Evolutionary conservation across 2,888 invertebrate genomes (phyloP).

Genomic region (Nomada goodeniana): DNA sequence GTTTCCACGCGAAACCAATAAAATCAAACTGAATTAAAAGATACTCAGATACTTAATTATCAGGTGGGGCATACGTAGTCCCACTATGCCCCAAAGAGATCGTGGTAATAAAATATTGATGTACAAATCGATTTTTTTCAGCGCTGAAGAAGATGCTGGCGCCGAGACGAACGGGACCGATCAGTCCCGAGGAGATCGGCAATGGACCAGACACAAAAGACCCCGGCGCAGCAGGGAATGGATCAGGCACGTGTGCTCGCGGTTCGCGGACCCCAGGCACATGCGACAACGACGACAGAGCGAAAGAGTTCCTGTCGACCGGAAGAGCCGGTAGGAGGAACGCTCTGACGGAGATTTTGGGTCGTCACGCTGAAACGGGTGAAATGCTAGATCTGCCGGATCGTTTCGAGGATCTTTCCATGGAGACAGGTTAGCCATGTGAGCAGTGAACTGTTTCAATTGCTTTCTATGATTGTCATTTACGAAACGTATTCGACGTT

Average conservation of each 20-base stretch:
- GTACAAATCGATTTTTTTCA: constrained; percentile 40
- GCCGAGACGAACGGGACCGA: constrained; percentile 74
- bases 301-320: constrained; percentile 92
- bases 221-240: constrained; percentile 64
- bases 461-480: background rate
- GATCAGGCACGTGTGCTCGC: constrained; percentile 66
- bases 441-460: constrained; percentile 2
- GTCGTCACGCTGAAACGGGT: constrained; percentile 89
- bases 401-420: constrained; percentile 89
- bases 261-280: constrained; percentile 71
- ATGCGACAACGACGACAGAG: constrained; percentile 85
- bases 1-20: too few species aligned
- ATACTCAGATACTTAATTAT: background rate
- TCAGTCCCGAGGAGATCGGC: constrained; percentile 58
- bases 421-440: constrained; percentile 84
- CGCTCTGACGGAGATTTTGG: constrained; percentile 93
- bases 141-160: constrained; percentile 81
- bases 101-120: too few species aligned
- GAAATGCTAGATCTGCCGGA: constrained; percentile 91
- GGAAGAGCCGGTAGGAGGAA: constrained; percentile 95
- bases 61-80: background rate
- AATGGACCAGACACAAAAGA: constrained; percentile 48
- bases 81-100: too few species aligned
- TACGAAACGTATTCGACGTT: too few species aligned
- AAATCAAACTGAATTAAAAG: too few species aligned